phyloP scores from a whole-genome alignment of 1,140 invertebrate genomes.

The Drosophila athabasca region DNA sequence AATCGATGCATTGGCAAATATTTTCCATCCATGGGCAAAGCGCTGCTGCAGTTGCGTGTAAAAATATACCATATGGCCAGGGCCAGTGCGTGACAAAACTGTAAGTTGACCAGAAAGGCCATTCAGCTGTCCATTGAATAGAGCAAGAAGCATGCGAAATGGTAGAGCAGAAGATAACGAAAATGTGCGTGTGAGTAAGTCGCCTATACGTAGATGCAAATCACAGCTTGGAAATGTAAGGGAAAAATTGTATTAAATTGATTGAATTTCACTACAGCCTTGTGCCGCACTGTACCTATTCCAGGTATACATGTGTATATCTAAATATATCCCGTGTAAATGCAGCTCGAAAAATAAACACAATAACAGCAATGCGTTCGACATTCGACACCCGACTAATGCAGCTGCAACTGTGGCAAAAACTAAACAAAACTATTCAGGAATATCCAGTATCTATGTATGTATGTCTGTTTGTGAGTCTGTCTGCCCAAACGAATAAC shows the following conservation, averaged over 20 bases:
- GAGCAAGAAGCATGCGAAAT: too few species aligned
- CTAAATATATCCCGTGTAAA: constrained; percentile 13
- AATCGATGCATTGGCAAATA: constrained; percentile 63
- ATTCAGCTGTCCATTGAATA: not conserved
- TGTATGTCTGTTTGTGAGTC: too few species aligned
- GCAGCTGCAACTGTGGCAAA: constrained; percentile 46
- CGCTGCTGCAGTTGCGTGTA: constrained; percentile 24
- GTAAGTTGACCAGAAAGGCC: not conserved
- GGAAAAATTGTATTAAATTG: not conserved
- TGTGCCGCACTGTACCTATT: constrained; percentile 22
- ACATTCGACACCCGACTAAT: constrained; percentile 18
- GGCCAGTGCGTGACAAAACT: constrained; percentile 2
- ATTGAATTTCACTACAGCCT: not conserved
- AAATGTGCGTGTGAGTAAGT: too few species aligned
- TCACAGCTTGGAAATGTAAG: not conserved
- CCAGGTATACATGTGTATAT: not conserved
- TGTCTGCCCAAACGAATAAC: constrained; percentile 12
- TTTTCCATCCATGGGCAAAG: constrained; percentile 39
- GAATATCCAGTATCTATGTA: constrained; percentile 2
- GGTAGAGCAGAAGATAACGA: not conserved
- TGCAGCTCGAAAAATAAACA: constrained; percentile 44
- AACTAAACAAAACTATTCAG: constrained; percentile 31
- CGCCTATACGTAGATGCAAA: too few species aligned
- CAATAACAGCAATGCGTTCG: constrained; percentile 18
- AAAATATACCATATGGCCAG: constrained; percentile 37